Base-by-base conservation (phyloP, 2,797 vertebrate genomes). In the Onychomys leucogaster region DNA sequence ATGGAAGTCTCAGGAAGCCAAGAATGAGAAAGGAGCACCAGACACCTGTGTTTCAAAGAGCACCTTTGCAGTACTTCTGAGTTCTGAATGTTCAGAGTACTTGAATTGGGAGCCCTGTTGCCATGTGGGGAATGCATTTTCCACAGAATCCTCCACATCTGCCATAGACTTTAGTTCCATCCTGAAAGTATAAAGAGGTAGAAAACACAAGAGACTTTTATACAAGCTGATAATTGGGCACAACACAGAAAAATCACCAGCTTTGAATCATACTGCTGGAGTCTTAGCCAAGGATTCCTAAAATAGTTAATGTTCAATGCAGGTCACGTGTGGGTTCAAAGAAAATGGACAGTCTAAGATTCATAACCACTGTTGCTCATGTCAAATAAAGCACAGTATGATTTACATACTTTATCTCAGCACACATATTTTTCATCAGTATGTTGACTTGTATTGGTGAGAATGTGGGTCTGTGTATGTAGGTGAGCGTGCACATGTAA, bases 91-190 rank as follows among this genome's bases (percentile, higher is more conserved):
- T 94, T 99, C 98, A 99, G 80, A 99, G 98, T 91, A 99, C 98
- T 98, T 99, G 99, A 97, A 99, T 98, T 10, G 99, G 99, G 61
- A 99, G 99, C 95, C 99, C 99, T 41, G 98, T 98, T 97, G 99
- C 97, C 97, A 98, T 97, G 96, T 99, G 99, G 94, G 99, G 99
- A 98, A 99, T 97, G 98, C 99, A 99, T 98, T 99, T 99, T 95
- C 99, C 99, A 98, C 99, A 99, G 98, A 99, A 99, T 59, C 99
- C 99, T 94, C 99, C 99, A 95, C 99, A 99, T 98, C 99, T 99
- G 90, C 99, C 99, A 12, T 99, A 99, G 97, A 99, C 99, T 98
- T 99, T 99, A 96, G 99, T 99, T 94, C 99, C 99, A 57, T 99
- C 99, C 99, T 99, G 98, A 93, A 96, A 98, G 97, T n/a, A 21